Evolutionary conservation across 2,797 vertebrate genomes (phyloP).

Genomic region (Sebastes jordani): DNA sequence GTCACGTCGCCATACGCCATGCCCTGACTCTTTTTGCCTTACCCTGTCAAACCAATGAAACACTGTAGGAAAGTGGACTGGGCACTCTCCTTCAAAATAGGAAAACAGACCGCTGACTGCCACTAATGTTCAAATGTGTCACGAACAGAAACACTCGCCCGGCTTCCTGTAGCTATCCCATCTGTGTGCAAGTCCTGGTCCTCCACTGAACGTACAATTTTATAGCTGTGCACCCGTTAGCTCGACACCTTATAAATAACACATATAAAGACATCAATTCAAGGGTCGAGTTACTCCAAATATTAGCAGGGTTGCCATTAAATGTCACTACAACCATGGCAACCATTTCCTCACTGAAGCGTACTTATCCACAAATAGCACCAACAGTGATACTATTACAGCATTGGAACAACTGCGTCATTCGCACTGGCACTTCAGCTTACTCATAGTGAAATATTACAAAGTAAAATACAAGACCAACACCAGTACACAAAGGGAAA

Average conservation of each 20-base stretch:
- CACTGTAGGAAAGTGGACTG: constrained; percentile 12
- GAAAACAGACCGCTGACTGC: constrained; percentile 23
- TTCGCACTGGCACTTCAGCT: neutral
- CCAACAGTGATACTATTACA: neutral
- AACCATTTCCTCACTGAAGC: neutral
- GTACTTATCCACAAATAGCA: neutral
- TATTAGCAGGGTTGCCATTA: neutral
- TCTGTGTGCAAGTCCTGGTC: constrained; percentile 16
- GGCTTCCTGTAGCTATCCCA: constrained; percentile 33
- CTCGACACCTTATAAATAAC: constrained; percentile 6
- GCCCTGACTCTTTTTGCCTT: neutral
- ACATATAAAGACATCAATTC: neutral
- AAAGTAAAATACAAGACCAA: neutral
- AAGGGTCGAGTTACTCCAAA: neutral
- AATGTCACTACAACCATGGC: neutral
- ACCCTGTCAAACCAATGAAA: neutral
- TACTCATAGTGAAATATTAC: neutral
- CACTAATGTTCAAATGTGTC: constrained; percentile 41
- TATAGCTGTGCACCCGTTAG: neutral
- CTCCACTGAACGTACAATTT: neutral
- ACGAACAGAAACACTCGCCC: constrained; percentile 16
- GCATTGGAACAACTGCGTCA: neutral
- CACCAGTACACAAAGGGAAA: neutral
- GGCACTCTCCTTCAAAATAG: neutral
- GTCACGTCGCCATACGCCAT: neutral